Conservation (phyloP, 2,888 invertebrate genomes). For the Drosophila falleni region DNA sequence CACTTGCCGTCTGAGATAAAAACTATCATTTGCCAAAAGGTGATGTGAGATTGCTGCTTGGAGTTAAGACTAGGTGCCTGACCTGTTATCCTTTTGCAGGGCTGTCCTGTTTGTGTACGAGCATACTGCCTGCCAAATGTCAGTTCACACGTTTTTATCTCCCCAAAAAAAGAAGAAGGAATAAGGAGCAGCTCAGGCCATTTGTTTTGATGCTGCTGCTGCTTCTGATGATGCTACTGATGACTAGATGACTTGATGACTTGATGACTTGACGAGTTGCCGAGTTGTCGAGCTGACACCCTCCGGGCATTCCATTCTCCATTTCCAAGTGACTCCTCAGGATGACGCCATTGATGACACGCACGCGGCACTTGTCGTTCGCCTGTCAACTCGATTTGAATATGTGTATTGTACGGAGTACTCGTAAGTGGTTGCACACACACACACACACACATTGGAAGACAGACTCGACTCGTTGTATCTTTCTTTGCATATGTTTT, state of each 20-base stretch:
- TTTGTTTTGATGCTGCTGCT: constrained; percentile 59
- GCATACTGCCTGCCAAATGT: constrained; percentile 69
- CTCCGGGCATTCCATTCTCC: background rate
- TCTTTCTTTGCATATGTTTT: constrained; percentile 74
- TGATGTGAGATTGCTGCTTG: constrained; percentile 60
- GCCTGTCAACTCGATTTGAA: constrained; percentile 72
- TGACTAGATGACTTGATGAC: constrained; percentile 39
- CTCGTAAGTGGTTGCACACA: constrained; percentile 25
- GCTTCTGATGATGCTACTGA: constrained; percentile 50
- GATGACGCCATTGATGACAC: constrained; percentile 75
- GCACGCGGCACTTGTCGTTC: constrained; percentile 58
- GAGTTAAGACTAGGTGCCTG: constrained; percentile 46
- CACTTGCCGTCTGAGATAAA: constrained; percentile 73
- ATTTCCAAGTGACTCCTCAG: constrained; percentile 17
- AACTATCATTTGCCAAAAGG: constrained; percentile 81
- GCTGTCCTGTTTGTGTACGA: constrained; percentile 13
- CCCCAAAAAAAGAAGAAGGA: constrained; percentile 14
- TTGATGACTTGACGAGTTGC: constrained; percentile 58
- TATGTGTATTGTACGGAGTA: constrained; percentile 37
- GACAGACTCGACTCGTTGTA: constrained; percentile 1
- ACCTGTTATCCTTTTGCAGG: constrained; percentile 1
- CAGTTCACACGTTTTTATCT: constrained; percentile 79
- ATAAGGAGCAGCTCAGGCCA: constrained; percentile 48
- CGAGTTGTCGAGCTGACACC: constrained; percentile 18
- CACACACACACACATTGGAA: constrained; percentile 23